phyloP scores from a whole-genome alignment of 2,888 invertebrate species.

The Platycheirus rosarum region DNA sequence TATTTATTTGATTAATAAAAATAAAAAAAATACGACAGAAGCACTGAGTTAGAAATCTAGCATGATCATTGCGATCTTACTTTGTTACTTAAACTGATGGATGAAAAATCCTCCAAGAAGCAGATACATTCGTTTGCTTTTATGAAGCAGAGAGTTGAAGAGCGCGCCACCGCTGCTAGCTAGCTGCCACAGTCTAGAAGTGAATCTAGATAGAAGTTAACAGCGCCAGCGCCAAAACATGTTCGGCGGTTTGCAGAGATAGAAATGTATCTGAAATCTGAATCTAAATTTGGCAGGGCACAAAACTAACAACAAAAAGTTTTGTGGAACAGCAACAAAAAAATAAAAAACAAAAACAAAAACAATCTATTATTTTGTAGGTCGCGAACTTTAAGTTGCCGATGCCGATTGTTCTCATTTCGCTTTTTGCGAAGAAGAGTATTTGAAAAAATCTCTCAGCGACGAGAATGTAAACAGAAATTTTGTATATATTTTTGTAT shows the following conservation, averaged over 20 bases:
- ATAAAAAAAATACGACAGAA: not conserved
- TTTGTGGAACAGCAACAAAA: slow-evolving; percentile 9
- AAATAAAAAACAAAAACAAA: slow-evolving; percentile 34
- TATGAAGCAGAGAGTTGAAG: slow-evolving; percentile 25
- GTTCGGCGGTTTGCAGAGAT: slow-evolving; percentile 19
- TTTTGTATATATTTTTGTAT: slow-evolving; percentile 6
- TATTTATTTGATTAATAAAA: slow-evolving; percentile 5
- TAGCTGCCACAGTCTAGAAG: not conserved
- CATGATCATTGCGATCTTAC: slow-evolving; percentile 64
- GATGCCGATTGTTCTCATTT: slow-evolving; percentile 15
- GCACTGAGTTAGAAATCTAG: slow-evolving; percentile 20
- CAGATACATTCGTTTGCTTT: not conserved
- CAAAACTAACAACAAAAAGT: slow-evolving; percentile 25
- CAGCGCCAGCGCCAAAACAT: slow-evolving; percentile 28
- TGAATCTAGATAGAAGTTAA: not conserved
- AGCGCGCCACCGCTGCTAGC: slow-evolving; percentile 17
- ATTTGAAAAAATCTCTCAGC: not conserved
- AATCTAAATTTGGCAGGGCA: slow-evolving; percentile 64
- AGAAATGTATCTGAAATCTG: slow-evolving; percentile 48
- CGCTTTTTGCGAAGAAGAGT: slow-evolving; percentile 25
- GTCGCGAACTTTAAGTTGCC: slow-evolving; percentile 60
- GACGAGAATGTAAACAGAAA: slow-evolving; percentile 47
- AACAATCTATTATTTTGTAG: slow-evolving; percentile 56
- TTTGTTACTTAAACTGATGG: slow-evolving; percentile 58
- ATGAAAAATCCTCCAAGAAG: slow-evolving; percentile 40